Evolutionary conservation across 2,888 invertebrate species (phyloP), one percentile per base, ranked within the genome.

Genomic region (Sericinus montela): DNA sequence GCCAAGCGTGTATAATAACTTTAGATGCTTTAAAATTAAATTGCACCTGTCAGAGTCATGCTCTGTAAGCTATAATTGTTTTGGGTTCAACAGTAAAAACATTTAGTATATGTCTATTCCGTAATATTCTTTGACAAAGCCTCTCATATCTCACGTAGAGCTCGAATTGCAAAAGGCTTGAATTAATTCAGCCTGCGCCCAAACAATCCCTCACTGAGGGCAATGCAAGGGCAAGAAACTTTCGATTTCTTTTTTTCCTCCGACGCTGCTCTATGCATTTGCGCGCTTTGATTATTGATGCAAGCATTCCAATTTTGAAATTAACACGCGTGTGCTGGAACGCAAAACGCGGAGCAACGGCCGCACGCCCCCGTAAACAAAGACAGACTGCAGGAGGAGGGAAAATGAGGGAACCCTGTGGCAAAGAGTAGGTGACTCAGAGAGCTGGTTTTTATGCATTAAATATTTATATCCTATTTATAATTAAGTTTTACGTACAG

Each of bases 361-460:
- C 79, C 80, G 74, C 59, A 59, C 77, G 63, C 71, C 69, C 74
- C 65, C 71, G 72, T 69, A 67, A 72, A 76, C 79, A 76, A 75
- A 75, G 78, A 72, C 75, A 67, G 80, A 87, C 87, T 87, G 80
- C 64, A 72, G 65, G 69, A 60, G 67, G 72, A 65, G 70, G 65
- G 65, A 60, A 66, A 62, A 62, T 63, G 66, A 66, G 72, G 69
- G 68, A 67, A 65, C 69, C 73, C 71, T 71, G 68, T 65, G 69
- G 58, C 79, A 80, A 60, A 82, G 80, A 80, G 66, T 70, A 80
- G 74, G 75, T 66, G 72, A 68, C 68, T 62, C 57, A 62, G 58
- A 63, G 65, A 66, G 70, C 73, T 74, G 69, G 65, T 32, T 45
- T 45, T 32, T 19, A 15, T 37, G n/a, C n/a, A n/a, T 37, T 37